Percentiles rank a stretch among this genome's conserved stretches.
Conservation (phyloP, 2,888 invertebrate species). For the Koerneria pararmatus region DNA sequence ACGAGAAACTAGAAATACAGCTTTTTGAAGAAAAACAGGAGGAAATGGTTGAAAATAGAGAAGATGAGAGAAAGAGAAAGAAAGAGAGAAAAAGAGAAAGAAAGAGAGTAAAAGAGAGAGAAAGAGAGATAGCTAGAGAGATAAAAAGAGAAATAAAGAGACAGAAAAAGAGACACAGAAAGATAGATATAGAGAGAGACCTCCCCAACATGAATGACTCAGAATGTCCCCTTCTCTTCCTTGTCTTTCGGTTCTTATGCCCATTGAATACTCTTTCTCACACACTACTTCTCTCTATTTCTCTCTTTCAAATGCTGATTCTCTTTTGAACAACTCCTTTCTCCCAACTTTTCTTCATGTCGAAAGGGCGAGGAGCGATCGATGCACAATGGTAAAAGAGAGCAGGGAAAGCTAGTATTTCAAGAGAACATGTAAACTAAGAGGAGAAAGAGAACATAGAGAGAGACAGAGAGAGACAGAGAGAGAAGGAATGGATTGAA, state of each 20-base stretch:
- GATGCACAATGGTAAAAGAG: constrained; percentile 7
- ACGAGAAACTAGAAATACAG: too few relatives aligned
- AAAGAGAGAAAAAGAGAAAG: constrained; percentile 9
- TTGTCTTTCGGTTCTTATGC: too few relatives aligned
- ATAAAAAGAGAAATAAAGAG: neutral
- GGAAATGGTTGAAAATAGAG: too few relatives aligned
- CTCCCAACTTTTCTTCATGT: neutral
- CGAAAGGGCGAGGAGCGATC: neutral
- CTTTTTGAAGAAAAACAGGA: neutral
- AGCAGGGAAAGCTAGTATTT: neutral
- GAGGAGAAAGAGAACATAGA: neutral
- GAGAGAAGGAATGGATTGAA: too few relatives aligned
- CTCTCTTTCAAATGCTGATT: too few relatives aligned
- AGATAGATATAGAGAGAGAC: too few relatives aligned
- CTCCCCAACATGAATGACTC: constrained; percentile 3
- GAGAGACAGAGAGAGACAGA: neutral
- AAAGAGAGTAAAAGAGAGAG: constrained; percentile 6
- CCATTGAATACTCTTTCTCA: too few relatives aligned
- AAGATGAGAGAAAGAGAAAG: constrained; percentile 16
- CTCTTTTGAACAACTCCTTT: too few relatives aligned
- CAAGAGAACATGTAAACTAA: neutral
- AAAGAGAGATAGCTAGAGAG: constrained; percentile 12
- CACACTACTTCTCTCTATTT: too few relatives aligned
- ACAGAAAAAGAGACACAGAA: too few relatives aligned
- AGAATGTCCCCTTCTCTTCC: too few relatives aligned